Conservation (phyloP, 2,797 vertebrate species). For the Lophius americanus region DNA sequence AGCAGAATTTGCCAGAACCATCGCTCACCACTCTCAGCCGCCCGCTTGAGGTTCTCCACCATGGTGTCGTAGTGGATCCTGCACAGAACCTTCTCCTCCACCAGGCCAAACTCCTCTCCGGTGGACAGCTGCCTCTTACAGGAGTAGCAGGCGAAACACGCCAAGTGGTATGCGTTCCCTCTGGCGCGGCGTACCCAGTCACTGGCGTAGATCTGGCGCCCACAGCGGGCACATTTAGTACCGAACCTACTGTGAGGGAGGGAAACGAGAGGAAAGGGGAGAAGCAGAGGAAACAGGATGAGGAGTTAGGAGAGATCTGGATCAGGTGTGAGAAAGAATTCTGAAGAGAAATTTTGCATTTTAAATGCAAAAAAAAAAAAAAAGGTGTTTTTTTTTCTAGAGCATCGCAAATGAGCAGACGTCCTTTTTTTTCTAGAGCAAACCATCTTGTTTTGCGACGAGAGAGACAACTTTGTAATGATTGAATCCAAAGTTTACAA, state of each 20-base stretch:
- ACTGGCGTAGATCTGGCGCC: conserved; percentile 97
- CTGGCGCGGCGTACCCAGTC: conserved; percentile 97
- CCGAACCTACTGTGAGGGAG: conserved; percentile 93
- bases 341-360: neutral
- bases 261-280: conserved; percentile 41
- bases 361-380: neutral
- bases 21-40: conserved; percentile 92
- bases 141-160: conserved; percentile 98
- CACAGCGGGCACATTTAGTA: conserved; percentile 97
- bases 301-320: conserved; percentile 27
- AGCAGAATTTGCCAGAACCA: conserved; percentile 8
- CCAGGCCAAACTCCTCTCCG: conserved; percentile 96
- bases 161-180: conserved; percentile 96
- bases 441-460: conserved; percentile 3
- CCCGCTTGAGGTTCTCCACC: conserved; percentile 98
- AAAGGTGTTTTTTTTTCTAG: too few relatives aligned
- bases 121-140: conserved; percentile 98
- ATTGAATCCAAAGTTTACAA: too few relatives aligned
- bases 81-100: conserved; percentile 98
- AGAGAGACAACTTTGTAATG: conserved; percentile 3
- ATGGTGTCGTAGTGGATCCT: conserved; percentile 99
- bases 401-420: neutral
- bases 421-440: conserved; percentile 11
- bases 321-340: too few relatives aligned
- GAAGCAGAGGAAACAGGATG: conserved; percentile 11